A percentile compares a stretch with the other conserved stretches of the same genome.
These are phyloP conservation scores for Atethmia centrago DNA, from an alignment of 2,888 invertebrate species.

Conservation along the genomic window DNA sequence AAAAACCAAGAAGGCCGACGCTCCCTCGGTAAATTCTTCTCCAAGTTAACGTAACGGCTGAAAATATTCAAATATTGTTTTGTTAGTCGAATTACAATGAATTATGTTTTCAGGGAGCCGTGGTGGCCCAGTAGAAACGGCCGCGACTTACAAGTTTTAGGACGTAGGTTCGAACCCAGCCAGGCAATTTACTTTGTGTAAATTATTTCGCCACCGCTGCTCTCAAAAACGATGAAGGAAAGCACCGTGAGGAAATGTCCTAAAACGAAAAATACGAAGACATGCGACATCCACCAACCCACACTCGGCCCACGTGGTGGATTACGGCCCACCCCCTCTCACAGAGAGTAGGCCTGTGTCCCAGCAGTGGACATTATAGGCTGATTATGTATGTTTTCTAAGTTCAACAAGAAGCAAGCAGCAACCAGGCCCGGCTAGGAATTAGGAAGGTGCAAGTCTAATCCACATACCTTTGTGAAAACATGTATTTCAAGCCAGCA, in stretches of 20 bases:
- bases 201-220: no score
- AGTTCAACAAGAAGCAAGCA: not conserved
- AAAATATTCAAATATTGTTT: conserved; percentile 55
- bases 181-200: no score
- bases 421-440: not conserved
- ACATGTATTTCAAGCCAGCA: conserved; percentile 81
- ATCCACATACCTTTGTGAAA: conserved; percentile 80
- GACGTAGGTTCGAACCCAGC: not conserved
- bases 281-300: no score
- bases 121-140: not conserved
- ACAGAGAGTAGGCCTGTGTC: no score
- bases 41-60: conserved; percentile 80
- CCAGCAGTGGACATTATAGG: no score
- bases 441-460: not conserved
- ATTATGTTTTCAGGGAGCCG: not conserved
- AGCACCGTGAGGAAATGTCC: no score
- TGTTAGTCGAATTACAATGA: not conserved
- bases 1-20: conserved; percentile 81
- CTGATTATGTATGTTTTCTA: not conserved
- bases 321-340: no score
- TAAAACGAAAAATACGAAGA: no score
- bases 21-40: conserved; percentile 75
- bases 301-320: no score
- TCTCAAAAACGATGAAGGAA: no score
- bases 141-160: not conserved